Percentiles rank a stretch among this genome's conserved stretches.
Conservation (phyloP, 2,888 invertebrate species). For the Meta bourneti region DNA sequence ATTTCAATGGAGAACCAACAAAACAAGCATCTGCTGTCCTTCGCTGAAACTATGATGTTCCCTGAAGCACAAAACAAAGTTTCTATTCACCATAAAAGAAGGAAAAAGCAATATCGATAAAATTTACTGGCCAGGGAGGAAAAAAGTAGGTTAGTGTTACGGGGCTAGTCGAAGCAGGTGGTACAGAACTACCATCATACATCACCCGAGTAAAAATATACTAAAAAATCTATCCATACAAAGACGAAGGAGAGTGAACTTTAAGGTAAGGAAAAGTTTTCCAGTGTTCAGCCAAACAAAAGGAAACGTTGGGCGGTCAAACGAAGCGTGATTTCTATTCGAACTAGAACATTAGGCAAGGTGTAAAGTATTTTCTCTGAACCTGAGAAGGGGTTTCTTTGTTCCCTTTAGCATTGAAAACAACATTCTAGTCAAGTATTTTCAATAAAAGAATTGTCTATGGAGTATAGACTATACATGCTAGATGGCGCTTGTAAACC, state of each 20-base stretch:
- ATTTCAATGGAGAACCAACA: neutral
- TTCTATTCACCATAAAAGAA: constrained; percentile 3
- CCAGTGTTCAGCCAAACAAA: neutral
- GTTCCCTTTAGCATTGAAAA: no score
- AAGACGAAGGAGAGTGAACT: neutral
- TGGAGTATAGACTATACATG: no score
- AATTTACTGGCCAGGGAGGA: neutral
- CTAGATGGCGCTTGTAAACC: no score
- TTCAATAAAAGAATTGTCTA: no score
- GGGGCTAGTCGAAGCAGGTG: constrained; percentile 21
- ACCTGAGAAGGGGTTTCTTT: no score
- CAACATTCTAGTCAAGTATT: no score
- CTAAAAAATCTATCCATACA: constrained; percentile 1
- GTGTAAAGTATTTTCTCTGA: no score
- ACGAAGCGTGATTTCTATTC: neutral
- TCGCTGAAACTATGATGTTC: neutral
- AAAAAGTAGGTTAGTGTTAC: constrained; percentile 3
- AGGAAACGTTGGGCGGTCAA: neutral
- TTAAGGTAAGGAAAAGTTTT: constrained; percentile 1
- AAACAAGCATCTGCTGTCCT: neutral
- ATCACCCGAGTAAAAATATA: constrained; percentile 13
- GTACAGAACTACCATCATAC: constrained; percentile 22
- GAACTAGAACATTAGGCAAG: no score
- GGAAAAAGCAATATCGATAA: constrained; percentile 27
- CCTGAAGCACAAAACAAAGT: constrained; percentile 3